Conservation (phyloP, 1,140 invertebrate genomes). For the Pachyrhynchus sulphureomaculatus region DNA sequence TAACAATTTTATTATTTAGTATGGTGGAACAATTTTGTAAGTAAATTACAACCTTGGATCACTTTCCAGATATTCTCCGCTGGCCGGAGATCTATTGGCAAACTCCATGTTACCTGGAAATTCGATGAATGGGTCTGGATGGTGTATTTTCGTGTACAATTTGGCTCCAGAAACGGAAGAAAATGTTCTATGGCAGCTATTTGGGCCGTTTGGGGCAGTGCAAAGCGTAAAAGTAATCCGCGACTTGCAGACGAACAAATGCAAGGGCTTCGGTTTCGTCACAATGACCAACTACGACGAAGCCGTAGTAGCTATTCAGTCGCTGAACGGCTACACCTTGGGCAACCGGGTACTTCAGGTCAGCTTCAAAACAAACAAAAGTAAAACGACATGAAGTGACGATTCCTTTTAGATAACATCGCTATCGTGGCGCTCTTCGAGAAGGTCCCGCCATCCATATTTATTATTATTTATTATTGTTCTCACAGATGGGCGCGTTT, state of each 20-base stretch:
- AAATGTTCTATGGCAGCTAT: slow-evolving; percentile 97
- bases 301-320: slow-evolving; percentile 95
- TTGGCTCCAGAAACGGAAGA: slow-evolving; percentile 97
- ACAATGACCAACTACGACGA: slow-evolving; percentile 99
- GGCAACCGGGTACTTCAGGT: slow-evolving; percentile 98
- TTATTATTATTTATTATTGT: slow-evolving; percentile 38
- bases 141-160: slow-evolving; percentile 99
- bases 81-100: slow-evolving; percentile 88
- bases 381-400: slow-evolving; percentile 76
- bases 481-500: not conserved
- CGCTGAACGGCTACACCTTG: slow-evolving; percentile 95
- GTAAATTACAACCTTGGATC: slow-evolving; percentile 29
- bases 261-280: slow-evolving; percentile 99
- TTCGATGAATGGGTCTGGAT: slow-evolving; percentile 82
- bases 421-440: slow-evolving; percentile 29
- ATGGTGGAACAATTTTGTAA: not conserved
- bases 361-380: slow-evolving; percentile 96
- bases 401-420: slow-evolving; percentile 35
- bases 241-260: slow-evolving; percentile 97
- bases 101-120: slow-evolving; percentile 83
- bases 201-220: slow-evolving; percentile 98
- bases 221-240: slow-evolving; percentile 98
- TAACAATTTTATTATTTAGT: too few species aligned
- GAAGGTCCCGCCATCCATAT: slow-evolving; percentile 20
- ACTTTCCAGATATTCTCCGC: slow-evolving; percentile 81